Evolutionary conservation across 2,888 invertebrate species (phyloP), one percentile per base, ranked within the genome.

Genomic region (Patella pellucida): DNA sequence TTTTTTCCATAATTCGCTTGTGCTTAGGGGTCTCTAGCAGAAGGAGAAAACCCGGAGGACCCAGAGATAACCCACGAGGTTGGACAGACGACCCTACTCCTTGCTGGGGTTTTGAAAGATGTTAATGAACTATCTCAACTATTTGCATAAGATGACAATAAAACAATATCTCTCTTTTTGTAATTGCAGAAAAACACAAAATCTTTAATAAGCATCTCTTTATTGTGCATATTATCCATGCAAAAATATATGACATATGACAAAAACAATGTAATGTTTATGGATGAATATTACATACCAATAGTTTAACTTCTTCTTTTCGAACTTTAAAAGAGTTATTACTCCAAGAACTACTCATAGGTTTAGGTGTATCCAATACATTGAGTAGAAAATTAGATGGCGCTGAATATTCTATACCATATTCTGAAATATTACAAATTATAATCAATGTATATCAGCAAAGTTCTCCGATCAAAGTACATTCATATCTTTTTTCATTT

Each of bases 341-440:
- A 54, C 80, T 82, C 68, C 67, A 68, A n/a, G 79, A 74, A 15
- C 75, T 71, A 16, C 73, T 50, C 52, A 78, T 68, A 7, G 75
- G 71, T 23, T 54, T 76, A 70, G 76, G 68, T 56, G 73, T 27
- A 31, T 70, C 84, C 27, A 88, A 79, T 2, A 87, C 83, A 51
- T 85, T 80, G 54, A 88, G 79, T 72, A 87, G 82, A 73, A 85
- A 87, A 52, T 86, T 86, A 50, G 89, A 88, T 0, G 89, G 88
- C 1, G 89, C 85, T 52, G 85, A 77, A 74, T 89, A 89, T 23
- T 88, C 87, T 54, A 87, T 76, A 14, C 81, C 83, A 81, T 82
- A 80, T 76, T 87, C 89, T 89, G 79, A n/a, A 77, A 76, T 68
- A 15, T 69, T 15, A 75, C 19, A 23, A 41, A 52, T 74, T 52